Conservation (phyloP, 2,888 invertebrate species). For the Rotaria macrura region DNA sequence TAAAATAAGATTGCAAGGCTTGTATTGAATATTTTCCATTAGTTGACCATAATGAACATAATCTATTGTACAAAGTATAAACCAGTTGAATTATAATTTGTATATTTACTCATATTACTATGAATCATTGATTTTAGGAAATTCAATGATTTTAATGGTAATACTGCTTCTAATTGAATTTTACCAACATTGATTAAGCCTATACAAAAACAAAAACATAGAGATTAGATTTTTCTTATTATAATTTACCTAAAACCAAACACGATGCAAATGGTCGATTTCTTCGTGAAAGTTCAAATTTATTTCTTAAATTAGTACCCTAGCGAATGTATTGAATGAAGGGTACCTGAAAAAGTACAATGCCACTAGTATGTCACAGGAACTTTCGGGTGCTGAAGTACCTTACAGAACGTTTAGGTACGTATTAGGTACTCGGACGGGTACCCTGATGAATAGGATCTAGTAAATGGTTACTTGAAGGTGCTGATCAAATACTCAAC, state of each 20-base stretch:
- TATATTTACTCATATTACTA: conserved; percentile 40
- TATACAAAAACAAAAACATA: background rate
- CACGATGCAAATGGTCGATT: conserved; percentile 36
- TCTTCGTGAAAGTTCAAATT: conserved; percentile 29
- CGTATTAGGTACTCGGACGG: no score
- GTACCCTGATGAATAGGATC: no score
- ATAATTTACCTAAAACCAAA: conserved; percentile 35
- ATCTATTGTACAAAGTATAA: no score
- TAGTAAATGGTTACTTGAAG: no score
- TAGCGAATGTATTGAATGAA: no score
- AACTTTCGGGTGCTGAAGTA: no score
- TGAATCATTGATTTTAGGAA: conserved; percentile 35
- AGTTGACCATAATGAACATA: conserved; percentile 40
- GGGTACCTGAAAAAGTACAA: no score
- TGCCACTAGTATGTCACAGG: no score
- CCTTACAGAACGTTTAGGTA: no score
- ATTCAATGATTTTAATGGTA: conserved; percentile 35
- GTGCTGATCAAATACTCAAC: no score
- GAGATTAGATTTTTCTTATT: background rate
- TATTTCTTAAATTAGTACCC: no score
- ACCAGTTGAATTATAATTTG: conserved; percentile 37
- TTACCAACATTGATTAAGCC: conserved; percentile 38
- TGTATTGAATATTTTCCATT: conserved; percentile 37
- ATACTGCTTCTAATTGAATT: conserved; percentile 37
- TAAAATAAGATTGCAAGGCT: conserved; percentile 38